Conservation (phyloP, 2,113 vertebrate genomes). For the Varanus salvator region DNA sequence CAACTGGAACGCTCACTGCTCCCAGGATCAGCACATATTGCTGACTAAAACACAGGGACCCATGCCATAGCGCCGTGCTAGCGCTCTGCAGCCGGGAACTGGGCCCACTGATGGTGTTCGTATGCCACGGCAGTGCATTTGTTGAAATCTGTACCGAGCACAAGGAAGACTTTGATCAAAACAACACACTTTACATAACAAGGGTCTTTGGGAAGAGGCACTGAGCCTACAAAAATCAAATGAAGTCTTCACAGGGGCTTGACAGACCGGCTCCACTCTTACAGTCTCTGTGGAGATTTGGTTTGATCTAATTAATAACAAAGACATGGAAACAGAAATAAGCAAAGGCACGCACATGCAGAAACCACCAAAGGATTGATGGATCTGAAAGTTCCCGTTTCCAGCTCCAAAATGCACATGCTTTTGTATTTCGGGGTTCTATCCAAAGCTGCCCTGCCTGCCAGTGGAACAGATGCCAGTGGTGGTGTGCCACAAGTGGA, state of each 20-base stretch:
- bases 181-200: conserved; percentile 27
- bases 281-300: conserved; percentile 40
- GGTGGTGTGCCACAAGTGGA: background rate
- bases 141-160: conserved; percentile 28
- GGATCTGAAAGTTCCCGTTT: background rate
- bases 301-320: conserved; percentile 56
- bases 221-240: conserved; percentile 32
- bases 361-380: conserved; percentile 22
- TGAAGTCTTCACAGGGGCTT: conserved; percentile 37
- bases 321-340: conserved; percentile 13
- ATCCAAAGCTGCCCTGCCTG: background rate
- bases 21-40: no score
- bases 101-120: background rate
- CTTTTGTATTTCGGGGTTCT: background rate
- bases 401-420: background rate
- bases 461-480: no score
- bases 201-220: conserved; percentile 34
- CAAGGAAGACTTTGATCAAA: conserved; percentile 45
- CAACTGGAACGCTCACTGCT: no score
- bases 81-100: background rate
- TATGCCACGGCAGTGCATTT: background rate
- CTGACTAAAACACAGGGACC: background rate
- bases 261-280: conserved; percentile 34
- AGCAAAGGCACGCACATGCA: background rate
- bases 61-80: background rate